Base-by-base conservation (phyloP, 1,140 invertebrate genomes). In the Drosophila ambigua region DNA sequence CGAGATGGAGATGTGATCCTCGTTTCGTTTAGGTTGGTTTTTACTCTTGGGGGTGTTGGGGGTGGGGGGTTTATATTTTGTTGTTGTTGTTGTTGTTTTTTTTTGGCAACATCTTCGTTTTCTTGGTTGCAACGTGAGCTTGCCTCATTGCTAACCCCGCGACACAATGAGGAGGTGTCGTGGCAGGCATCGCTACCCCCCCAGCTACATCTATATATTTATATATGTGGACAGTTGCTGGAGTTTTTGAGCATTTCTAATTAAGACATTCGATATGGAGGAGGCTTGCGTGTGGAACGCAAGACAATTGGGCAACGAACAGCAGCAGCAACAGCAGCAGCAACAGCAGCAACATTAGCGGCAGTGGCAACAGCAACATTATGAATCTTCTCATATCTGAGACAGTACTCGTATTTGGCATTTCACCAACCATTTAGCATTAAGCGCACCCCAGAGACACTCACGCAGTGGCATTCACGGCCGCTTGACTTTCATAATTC, bases 191-290 rank as follows among this genome's bases (percentile, higher is more conserved):
- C 28, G 28, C 28, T 31, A 2, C 35, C 35, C 35, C 35, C 20
- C 20, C 46, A 50, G 16, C 41, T 57, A 39, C 48, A 46, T 49
- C 48, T 43, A 76, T 63, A 78, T 60, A 69, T 78, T 64, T 78
- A 72, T 45, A 44, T 48, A 60, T 66, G 66, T 61, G 63, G 65
- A 54, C 68, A 76, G 54, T 49, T 23, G 43, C 16, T 49, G 26
- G 48, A 16, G 49, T 31, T 57, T 52, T 62, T 59, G 53, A 74
- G 65, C 79, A 82, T 89, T 89, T 90, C 85, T 90, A 90, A 90
- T 90, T 90, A 90, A 87, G 85, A 90, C 81, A 90, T 90, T 88
- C 84, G 84, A 89, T 88, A 89, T 58, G 84, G 69, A 28, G 31
- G 61, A 23, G 55, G 79, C 66, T 85, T 82, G 85, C 85, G 85